phyloP scores from a whole-genome alignment of 2,113 vertebrate genomes.

The Azemiops feae region DNA sequence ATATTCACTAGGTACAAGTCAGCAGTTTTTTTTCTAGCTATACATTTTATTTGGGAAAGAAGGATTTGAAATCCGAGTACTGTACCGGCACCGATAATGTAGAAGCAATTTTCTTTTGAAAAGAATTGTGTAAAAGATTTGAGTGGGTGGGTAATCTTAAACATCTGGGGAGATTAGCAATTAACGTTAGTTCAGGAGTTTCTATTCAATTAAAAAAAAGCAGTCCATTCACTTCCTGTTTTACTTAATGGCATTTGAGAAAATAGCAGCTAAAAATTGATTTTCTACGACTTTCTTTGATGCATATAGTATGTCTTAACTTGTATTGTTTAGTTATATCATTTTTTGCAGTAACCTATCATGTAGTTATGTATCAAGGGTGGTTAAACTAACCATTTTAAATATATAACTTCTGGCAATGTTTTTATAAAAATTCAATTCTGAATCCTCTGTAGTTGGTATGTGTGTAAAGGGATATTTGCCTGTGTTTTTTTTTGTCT shows the following conservation, averaged over 20 bases:
- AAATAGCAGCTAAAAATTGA: background rate
- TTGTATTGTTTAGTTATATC: background rate
- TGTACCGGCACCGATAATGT: too few species aligned
- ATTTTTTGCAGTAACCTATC: background rate
- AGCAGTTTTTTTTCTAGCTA: background rate
- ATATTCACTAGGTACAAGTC: background rate
- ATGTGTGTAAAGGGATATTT: background rate
- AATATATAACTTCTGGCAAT: background rate
- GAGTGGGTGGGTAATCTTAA: background rate
- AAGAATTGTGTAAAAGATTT: background rate
- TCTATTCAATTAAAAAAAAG: background rate
- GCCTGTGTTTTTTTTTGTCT: background rate
- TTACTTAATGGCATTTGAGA: background rate
- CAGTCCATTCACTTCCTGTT: background rate
- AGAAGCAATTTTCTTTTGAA: background rate
- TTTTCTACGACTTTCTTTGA: background rate
- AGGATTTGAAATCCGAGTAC: background rate
- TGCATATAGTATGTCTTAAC: background rate
- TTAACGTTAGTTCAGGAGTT: background rate
- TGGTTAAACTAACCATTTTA: background rate
- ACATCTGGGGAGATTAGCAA: background rate
- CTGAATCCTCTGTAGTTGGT: background rate
- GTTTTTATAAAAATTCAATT: background rate
- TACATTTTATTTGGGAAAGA: background rate
- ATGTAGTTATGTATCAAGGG: background rate